Evolutionary conservation across 2,888 invertebrate genomes (phyloP), one percentile per base, ranked within the genome.

Genomic region (Rhynchonema sp.): DNA sequence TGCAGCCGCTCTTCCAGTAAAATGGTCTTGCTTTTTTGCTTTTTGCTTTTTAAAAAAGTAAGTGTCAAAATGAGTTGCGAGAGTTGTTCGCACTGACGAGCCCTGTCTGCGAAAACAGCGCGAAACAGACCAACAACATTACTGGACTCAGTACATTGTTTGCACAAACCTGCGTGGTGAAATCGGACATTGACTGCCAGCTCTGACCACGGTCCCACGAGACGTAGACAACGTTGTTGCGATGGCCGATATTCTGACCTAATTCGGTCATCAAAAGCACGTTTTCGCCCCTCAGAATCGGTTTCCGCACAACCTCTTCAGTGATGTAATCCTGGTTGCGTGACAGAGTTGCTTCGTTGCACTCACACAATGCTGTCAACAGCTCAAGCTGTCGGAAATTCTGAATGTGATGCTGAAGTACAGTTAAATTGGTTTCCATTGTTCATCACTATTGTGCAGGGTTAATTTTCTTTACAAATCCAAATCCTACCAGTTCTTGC

Each of bases 191-290:
- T 28, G 70, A 65, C 22, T 64, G 63, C 72, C 72, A 74, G 1
- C 64, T 65, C 23, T 63, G 59, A 17, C 68, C 67, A 58, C 69
- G 70, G 62, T 71, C 68, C 30, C 66, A 69, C 1, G 72, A 73
- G 3, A 74, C 70, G 62, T 72, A 74, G 1, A 74, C 71, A 1
- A 68, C 67, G 1, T 70, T 69, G 13, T 65, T 62, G 20, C 67
- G 66, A 56, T 68, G 55, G 9, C 27, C 13, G n/a, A 55, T 55
- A 22, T 55, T 55, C 55, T 55, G 55, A 1, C 55, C 55, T 30
- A 55, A 29, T 22, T 55, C 55, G 29, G 55, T 55, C 55, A 55
- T 20, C n/a, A 55, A 23, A 20, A 55, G 30, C 29, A 29, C 22
- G 13, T 30, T 22, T 2, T 25, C 9, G 2, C 30, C 9, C 22